A percentile compares a stretch with the other conserved stretches of the same genome.
Evolutionary conservation across 2,113 vertebrate genomes (phyloP).

Genomic region (Sapajus apella): DNA sequence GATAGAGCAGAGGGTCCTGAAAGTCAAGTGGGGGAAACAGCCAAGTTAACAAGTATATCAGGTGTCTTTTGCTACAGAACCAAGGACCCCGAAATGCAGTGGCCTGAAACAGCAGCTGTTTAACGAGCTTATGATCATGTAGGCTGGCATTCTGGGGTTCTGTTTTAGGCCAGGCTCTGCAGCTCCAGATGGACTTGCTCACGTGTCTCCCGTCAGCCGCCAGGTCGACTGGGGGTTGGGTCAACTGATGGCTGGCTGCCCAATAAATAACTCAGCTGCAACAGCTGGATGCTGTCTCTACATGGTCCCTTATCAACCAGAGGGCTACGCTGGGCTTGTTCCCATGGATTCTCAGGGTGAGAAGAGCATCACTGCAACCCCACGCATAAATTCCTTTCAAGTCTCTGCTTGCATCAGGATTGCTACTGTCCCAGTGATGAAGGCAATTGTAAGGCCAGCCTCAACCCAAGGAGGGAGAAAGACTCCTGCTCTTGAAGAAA

Average conservation of each 20-base stretch:
- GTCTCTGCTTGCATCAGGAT: not conserved
- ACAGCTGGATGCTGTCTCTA: not conserved
- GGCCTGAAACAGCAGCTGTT: not conserved
- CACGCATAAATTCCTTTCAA: not conserved
- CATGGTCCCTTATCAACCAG: not conserved
- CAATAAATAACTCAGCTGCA: no score
- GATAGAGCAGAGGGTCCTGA: not conserved
- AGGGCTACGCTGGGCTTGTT: not conserved
- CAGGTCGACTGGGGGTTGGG: no score
- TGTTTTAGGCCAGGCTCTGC: not conserved
- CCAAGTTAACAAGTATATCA: not conserved
- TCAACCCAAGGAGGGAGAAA: not conserved
- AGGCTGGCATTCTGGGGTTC: not conserved
- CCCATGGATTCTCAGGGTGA: not conserved
- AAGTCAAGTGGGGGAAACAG: not conserved
- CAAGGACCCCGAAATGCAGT: not conserved
- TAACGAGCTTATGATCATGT: not conserved
- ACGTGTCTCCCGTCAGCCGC: not conserved
- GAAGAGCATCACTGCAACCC: not conserved
- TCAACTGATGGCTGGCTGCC: not conserved
- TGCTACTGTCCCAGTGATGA: no score
- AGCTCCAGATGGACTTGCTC: not conserved
- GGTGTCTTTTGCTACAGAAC: not conserved
- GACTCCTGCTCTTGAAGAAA: not conserved
- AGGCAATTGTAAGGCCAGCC: not conserved